Percentiles rank a stretch among this genome's conserved stretches.
Evolutionary conservation across 2,113 vertebrate genomes (phyloP).

Genomic region (Myanophis thanlyinensis): DNA sequence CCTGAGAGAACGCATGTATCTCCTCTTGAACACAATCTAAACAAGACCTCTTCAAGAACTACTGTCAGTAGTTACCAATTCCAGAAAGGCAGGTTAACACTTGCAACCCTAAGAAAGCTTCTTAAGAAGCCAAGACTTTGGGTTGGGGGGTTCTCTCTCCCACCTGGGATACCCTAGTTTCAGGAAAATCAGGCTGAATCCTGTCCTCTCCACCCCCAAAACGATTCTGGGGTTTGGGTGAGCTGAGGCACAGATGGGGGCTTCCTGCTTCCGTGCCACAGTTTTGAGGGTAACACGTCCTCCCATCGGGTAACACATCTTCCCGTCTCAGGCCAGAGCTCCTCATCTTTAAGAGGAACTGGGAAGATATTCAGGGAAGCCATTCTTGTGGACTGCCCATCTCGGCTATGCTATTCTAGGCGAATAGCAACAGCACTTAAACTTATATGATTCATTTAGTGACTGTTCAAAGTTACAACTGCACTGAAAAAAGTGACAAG

Average conservation of each 20-base stretch:
- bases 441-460: not conserved
- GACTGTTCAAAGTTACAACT: too few relatives aligned
- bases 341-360: not conserved
- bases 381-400: not conserved
- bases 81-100: not conserved
- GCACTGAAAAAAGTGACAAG: too few relatives aligned
- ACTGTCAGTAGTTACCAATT: not conserved
- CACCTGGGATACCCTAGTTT: too few relatives aligned
- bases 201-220: too few relatives aligned
- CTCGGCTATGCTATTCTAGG: not conserved
- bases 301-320: not conserved
- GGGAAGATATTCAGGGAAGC: not conserved
- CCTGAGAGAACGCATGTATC: not conserved
- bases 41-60: not conserved
- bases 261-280: not conserved
- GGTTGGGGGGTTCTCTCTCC: not conserved
- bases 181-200: not conserved
- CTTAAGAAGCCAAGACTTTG: not conserved
- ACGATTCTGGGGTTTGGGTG: not conserved
- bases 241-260: rapidly evolving
- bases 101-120: not conserved
- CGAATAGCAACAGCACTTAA: not conserved
- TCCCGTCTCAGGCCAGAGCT: not conserved
- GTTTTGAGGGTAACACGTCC: not conserved
- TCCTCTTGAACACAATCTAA: not conserved